Evolutionary conservation across 2,797 vertebrate species (phyloP).

Genomic region (Petrocephalus sullivani): DNA sequence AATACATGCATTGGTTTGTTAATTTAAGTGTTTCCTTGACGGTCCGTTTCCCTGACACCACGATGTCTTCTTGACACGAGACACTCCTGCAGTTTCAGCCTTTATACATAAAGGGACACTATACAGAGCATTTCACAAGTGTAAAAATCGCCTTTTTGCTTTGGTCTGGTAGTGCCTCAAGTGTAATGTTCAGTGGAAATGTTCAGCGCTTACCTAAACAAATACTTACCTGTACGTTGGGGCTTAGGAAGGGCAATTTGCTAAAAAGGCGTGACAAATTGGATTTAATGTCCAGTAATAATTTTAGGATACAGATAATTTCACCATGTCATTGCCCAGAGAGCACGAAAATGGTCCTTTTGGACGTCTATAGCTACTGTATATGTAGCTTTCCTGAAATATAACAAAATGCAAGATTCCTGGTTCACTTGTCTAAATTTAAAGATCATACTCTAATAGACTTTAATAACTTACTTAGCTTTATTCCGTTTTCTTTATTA

Average conservation of each 20-base stretch:
- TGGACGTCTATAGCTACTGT: neutral
- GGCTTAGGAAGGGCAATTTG: neutral
- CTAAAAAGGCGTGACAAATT: slow-evolving; percentile 6
- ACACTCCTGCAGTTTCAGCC: neutral
- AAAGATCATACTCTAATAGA: slow-evolving; percentile 41
- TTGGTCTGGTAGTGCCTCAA: neutral
- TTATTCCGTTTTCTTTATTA: slow-evolving; percentile 22
- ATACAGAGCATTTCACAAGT: neutral
- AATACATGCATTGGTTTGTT: neutral
- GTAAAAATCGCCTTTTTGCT: slow-evolving; percentile 10
- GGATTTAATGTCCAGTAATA: slow-evolving; percentile 13
- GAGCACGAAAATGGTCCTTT: neutral
- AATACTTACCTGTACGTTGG: neutral
- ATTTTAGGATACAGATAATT: slow-evolving; percentile 1
- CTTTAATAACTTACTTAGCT: slow-evolving; percentile 36
- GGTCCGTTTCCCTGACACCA: neutral
- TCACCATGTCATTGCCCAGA: neutral
- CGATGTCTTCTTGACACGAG: neutral
- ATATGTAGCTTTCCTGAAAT: neutral
- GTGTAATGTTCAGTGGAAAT: neutral
- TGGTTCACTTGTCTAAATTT: slow-evolving; percentile 37
- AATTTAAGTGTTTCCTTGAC: neutral
- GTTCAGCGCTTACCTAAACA: neutral
- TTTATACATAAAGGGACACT: neutral
- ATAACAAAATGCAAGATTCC: neutral